Evolutionary conservation across 1,140 invertebrate species (phyloP), one percentile per base, ranked within the genome.

Genomic region (Drosophila bocqueti): DNA sequence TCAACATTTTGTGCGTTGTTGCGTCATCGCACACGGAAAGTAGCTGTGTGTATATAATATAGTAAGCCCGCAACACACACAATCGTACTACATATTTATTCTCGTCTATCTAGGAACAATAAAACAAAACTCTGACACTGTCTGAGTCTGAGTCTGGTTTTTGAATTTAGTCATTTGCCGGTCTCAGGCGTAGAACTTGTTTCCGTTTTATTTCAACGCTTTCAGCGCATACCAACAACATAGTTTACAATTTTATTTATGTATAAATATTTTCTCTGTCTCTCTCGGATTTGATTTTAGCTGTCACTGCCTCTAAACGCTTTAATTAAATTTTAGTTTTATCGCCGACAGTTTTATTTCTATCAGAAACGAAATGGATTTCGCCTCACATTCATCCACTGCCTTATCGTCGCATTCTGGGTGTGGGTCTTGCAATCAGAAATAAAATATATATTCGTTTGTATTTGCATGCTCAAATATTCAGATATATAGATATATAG

Each of bases 241-340:
- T 62, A 76, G 43, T 68, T 55, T 49, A 57, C 13, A 57, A 47
- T 78, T 38, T 75, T 61, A 36, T 66, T 50, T 50, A 55, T 50
- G n/a, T 43, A 26, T 34, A 46, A 60, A 50, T 57, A 59, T 76
- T 4, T 18, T 46, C 8, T 16, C 52, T 42, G 5, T 18, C 18
- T 42, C 11, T 18, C 18, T 34, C 4, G 49, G 1, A 49, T 40
- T 49, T 36, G 52, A 13, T 31, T 55, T 58, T 40, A 31, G 29
- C 63, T 47, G 52, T 42, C 62, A 76, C 34, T n/a, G 21, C 9
- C 40, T 64, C 31, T 24, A 71, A 71, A 76, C 50, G 38, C 61
- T 60, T 84, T 74, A 85, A 85, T 87, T 87, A 83, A 83, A 69
- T 79, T 71, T 43, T 36, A 65, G 74, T 76, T 86, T 86, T 87